A percentile compares a stretch with the other conserved stretches of the same genome.
phyloP scores from a whole-genome alignment of 23 tunicate genomes.

The Styela plicata region DNA sequence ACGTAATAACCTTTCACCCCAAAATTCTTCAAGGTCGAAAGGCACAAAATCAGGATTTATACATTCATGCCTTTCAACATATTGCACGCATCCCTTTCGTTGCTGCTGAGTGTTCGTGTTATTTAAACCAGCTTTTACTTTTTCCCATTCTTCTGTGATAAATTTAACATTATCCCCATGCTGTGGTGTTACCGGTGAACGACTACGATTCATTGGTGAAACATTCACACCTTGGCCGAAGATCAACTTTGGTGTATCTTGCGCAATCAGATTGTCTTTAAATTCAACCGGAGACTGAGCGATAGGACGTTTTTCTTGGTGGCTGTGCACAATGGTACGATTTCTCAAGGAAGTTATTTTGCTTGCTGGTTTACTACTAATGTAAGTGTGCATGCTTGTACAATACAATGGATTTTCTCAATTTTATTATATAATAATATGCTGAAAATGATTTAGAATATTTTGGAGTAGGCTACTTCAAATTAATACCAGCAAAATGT shows the following conservation, averaged over 20 bases:
- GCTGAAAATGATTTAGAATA: no score
- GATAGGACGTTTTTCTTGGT: not conserved
- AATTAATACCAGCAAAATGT: no score
- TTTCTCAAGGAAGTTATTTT: constrained; percentile 6
- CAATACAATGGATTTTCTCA: no score
- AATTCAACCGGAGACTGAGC: constrained; percentile 23
- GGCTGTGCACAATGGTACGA: constrained; percentile 22
- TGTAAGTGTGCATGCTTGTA: constrained; percentile 13
- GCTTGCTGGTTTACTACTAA: constrained; percentile 12
- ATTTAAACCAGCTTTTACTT: not conserved
- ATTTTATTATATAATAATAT: no score
- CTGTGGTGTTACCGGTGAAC: constrained; percentile 20
- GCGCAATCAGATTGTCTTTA: not conserved
- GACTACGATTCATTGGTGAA: constrained; percentile 1
- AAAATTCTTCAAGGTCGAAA: constrained; percentile 32
- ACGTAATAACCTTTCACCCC: constrained; percentile 24
- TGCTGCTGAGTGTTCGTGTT: constrained; percentile 8
- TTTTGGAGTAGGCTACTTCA: no score
- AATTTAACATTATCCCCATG: constrained; percentile 25
- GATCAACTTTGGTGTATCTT: constrained; percentile 12
- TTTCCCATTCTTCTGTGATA: constrained; percentile 15
- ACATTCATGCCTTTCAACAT: constrained; percentile 23
- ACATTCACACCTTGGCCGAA: constrained; percentile 11
- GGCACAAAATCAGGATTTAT: not conserved
- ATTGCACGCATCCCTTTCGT: constrained; percentile 23